These are phyloP conservation scores for Tineola bisselliella DNA, from an alignment of 2,888 invertebrate species.

Conservation along the genomic window DNA sequence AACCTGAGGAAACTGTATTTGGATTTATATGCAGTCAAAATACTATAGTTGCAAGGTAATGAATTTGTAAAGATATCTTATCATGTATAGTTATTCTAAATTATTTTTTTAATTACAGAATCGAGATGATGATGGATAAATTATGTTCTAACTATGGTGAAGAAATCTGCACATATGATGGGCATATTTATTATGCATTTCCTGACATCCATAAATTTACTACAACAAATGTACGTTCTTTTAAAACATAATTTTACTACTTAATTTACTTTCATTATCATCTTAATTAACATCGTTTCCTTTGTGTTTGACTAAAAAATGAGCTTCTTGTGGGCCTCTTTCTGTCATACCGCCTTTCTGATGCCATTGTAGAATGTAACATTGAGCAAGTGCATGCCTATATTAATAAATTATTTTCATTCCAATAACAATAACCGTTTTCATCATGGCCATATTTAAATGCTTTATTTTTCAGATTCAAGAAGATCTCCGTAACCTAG, in stretches of 20 bases:
- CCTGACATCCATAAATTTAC: slow-evolving; percentile 77
- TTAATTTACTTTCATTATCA: too few species aligned
- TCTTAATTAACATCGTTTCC: too few species aligned
- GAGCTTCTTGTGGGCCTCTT: too few species aligned
- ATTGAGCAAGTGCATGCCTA: too few species aligned
- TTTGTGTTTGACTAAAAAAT: too few species aligned
- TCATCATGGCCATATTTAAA: background rate
- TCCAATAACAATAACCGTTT: too few species aligned
- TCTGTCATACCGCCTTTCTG: too few species aligned
- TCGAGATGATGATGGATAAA: slow-evolving; percentile 91
- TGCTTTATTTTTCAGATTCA: slow-evolving; percentile 67
- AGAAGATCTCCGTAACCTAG: slow-evolving; percentile 73
- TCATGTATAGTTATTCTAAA: background rate
- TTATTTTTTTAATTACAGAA: too few species aligned
- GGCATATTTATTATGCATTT: slow-evolving; percentile 77
- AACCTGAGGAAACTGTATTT: slow-evolving; percentile 92
- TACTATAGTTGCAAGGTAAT: slow-evolving; percentile 86
- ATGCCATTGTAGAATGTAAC: too few species aligned
- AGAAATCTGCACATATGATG: slow-evolving; percentile 74
- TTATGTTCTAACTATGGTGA: slow-evolving; percentile 84
- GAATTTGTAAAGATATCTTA: background rate
- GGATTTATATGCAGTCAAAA: slow-evolving; percentile 98
- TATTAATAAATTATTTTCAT: too few species aligned
- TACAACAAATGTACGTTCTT: slow-evolving; percentile 36
- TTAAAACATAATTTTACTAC: too few species aligned